Percentiles rank a stretch among this genome's conserved stretches.
Evolutionary conservation across 2,797 vertebrate species (phyloP).

Genomic region (Dallia pectoralis): DNA sequence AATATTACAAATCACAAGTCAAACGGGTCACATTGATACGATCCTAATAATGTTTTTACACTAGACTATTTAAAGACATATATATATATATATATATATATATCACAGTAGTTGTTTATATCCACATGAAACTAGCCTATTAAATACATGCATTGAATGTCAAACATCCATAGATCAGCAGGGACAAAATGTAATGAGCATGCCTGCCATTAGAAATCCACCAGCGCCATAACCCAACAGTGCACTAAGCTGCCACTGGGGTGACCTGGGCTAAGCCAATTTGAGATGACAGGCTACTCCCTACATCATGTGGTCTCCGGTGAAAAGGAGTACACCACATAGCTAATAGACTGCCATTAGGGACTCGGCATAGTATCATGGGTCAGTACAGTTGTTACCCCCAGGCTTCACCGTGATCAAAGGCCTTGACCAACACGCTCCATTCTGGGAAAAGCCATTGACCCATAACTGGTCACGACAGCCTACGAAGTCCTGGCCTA

Average conservation of each 20-base stretch:
- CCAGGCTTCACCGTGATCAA: conserved; percentile 18
- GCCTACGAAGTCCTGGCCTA: background rate
- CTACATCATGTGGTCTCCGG: background rate
- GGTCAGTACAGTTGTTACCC: conserved; percentile 12
- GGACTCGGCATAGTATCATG: background rate
- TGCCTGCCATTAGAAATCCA: background rate
- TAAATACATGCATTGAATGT: background rate
- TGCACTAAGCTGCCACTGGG: conserved; percentile 8
- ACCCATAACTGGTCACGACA: background rate
- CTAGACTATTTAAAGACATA: background rate
- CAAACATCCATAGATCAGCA: background rate
- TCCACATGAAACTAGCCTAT: background rate
- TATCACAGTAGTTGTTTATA: no score
- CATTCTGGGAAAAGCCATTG: conserved; percentile 2
- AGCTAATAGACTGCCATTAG: background rate
- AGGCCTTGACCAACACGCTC: background rate
- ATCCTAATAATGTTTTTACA: background rate
- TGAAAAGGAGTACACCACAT: background rate
- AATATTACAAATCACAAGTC: background rate
- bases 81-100: no score
- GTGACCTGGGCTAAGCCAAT: background rate
- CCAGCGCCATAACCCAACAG: background rate
- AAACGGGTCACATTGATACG: background rate
- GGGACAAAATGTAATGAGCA: background rate
- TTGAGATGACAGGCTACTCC: background rate